A percentile compares a stretch with the other conserved stretches of the same genome.
Conservation (phyloP, 2,797 vertebrate species). For the Scyliorhinus canicula region DNA sequence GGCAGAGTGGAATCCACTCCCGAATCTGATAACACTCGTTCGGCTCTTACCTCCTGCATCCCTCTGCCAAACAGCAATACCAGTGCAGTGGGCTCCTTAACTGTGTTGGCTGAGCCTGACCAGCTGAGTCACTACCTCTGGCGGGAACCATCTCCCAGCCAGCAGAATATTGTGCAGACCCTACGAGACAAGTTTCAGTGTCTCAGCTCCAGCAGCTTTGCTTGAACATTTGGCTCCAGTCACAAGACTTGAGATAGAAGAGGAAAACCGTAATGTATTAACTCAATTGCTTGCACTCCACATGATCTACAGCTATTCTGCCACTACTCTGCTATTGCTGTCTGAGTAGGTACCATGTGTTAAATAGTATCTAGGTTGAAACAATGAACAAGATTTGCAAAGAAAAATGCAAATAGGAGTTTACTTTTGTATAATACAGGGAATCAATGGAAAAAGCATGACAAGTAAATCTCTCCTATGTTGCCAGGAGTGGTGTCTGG, state of each 20-base stretch:
- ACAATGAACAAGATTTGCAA: background rate
- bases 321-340: background rate
- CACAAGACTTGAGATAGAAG: background rate
- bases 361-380: background rate
- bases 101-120: constrained; percentile 59
- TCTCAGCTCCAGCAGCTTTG: constrained; percentile 94
- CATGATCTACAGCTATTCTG: background rate
- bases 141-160: constrained; percentile 74
- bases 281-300: background rate
- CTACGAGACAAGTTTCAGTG: constrained; percentile 94
- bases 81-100: constrained; percentile 51
- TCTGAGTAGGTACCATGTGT: background rate
- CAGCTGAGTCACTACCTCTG: constrained; percentile 84
- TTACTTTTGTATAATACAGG: background rate
- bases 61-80: constrained; percentile 52
- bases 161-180: constrained; percentile 88
- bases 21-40: constrained; percentile 44
- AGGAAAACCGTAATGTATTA: background rate
- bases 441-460: constrained; percentile 4
- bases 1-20: constrained; percentile 10
- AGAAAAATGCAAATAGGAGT: background rate
- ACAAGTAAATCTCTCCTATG: background rate
- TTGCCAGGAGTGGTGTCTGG: background rate
- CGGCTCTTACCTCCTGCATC: constrained; percentile 59
- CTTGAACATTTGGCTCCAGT: constrained; percentile 53